Evolutionary conservation across 2,113 vertebrate species (phyloP).

Genomic region (Pterocles orientalis): DNA sequence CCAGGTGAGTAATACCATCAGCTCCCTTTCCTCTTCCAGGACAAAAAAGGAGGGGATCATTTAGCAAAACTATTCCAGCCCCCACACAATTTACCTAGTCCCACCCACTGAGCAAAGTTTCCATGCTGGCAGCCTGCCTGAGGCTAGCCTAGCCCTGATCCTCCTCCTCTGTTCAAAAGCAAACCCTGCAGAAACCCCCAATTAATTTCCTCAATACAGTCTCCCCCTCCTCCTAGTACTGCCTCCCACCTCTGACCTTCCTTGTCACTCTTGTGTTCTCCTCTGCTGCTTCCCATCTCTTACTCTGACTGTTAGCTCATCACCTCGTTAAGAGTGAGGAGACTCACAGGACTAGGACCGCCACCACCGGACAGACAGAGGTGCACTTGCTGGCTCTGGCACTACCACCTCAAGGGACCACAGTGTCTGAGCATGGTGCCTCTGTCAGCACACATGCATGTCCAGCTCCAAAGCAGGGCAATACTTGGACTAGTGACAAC

Average conservation of each 20-base stretch:
- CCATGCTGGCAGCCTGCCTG: background rate
- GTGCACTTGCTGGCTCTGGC: background rate
- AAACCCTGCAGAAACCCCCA: background rate
- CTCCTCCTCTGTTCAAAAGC: background rate
- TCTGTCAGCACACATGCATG: background rate
- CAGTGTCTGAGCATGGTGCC: accelerated
- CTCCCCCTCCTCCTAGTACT: background rate
- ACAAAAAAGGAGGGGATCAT: background rate
- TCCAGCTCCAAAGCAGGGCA: background rate
- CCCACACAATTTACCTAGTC: background rate
- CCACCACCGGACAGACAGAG: background rate
- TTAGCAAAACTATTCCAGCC: background rate
- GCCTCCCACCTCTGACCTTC: background rate
- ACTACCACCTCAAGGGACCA: background rate
- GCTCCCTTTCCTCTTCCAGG: background rate
- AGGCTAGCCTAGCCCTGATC: background rate
- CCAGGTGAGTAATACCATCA: background rate
- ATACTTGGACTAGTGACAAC: background rate
- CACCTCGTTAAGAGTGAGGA: background rate
- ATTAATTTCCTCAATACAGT: background rate
- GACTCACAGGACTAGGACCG: background rate
- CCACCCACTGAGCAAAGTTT: background rate
- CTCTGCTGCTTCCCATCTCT: background rate
- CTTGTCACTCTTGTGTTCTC: background rate
- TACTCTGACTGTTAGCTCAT: background rate